A percentile compares a stretch with the other conserved stretches of the same genome.
These are phyloP conservation scores for Phenganax stokvisi DNA, from an alignment of 92 coral and sea anemone species.

Conservation along the genomic window DNA sequence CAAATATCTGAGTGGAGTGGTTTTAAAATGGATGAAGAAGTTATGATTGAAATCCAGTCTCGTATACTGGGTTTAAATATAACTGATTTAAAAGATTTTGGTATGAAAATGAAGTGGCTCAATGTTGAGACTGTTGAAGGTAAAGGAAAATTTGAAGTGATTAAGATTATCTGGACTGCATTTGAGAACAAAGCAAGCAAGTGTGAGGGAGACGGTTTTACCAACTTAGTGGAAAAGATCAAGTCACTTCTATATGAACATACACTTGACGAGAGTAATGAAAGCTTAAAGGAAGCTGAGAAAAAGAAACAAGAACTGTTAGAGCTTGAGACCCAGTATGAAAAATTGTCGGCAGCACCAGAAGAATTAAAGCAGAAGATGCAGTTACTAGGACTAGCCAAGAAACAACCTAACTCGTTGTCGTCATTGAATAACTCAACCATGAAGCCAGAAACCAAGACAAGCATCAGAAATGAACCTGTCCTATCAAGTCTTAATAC, in stretches of 20 bases:
- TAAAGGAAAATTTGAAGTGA: not conserved
- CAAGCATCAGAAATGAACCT: conserved; percentile 1
- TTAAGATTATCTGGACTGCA: conserved; percentile 2
- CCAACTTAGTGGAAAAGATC: not conserved
- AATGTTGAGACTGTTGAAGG: not conserved
- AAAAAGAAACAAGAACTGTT: conserved; percentile 12
- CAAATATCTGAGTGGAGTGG: not conserved
- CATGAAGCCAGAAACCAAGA: not conserved
- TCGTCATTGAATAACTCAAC: not conserved
- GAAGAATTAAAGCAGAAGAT: conserved; percentile 18
- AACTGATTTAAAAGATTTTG: conserved; percentile 12
- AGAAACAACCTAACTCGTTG: not conserved
- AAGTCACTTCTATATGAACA: conserved; percentile 4
- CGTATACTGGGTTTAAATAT: conserved; percentile 11
- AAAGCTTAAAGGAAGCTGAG: not conserved
- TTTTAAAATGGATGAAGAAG: conserved; percentile 7
- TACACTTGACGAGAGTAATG: not conserved
- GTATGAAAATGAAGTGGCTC: conserved; percentile 25
- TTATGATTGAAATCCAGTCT: not conserved
- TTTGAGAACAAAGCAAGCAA: conserved; percentile 1
- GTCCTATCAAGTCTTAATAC: conserved; percentile 18
- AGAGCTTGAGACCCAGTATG: conserved; percentile 2
- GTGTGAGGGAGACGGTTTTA: not conserved
- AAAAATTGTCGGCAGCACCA: conserved; percentile 5
- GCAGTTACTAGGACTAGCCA: not conserved